These are phyloP conservation scores for Oryzias curvinotus DNA, from an alignment of 2,113 vertebrate genomes.

Conservation along the genomic window DNA sequence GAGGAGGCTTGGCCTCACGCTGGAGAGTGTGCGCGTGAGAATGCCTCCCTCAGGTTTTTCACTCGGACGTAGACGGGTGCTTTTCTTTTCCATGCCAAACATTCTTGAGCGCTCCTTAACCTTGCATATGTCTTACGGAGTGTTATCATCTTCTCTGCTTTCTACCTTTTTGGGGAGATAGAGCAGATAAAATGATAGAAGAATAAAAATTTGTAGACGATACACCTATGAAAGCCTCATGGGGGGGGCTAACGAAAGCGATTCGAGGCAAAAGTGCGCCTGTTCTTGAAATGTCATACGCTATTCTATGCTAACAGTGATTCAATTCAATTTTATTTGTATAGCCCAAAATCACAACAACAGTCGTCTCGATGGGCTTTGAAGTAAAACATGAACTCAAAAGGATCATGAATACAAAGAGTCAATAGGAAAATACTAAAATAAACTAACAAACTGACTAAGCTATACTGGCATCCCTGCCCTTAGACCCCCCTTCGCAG, in stretches of 20 bases:
- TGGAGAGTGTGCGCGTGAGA: conserved; percentile 4
- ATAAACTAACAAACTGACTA: no score
- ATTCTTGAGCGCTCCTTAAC: conserved; percentile 47
- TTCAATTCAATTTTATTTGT: no score
- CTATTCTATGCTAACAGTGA: no score
- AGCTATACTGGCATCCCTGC: no score
- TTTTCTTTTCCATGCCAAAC: conserved; percentile 55
- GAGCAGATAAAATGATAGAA: conserved; percentile 23
- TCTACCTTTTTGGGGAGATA: conserved; percentile 23
- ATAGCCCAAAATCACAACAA: no score
- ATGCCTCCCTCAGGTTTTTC: conserved; percentile 40
- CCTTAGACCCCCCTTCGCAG: no score
- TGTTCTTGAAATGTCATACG: neutral
- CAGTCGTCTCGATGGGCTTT: no score
- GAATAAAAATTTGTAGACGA: conserved; percentile 13
- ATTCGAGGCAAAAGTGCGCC: neutral
- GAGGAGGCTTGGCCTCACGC: conserved; percentile 43
- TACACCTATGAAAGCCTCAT: neutral
- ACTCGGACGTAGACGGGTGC: conserved; percentile 52
- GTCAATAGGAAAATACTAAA: no score
- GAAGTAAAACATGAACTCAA: no score
- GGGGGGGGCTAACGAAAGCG: neutral
- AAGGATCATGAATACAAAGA: no score
- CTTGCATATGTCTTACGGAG: conserved; percentile 27
- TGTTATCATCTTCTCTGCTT: conserved; percentile 31